Percentiles rank a stretch among this genome's conserved stretches.
phyloP scores from a whole-genome alignment of 2,797 vertebrate species.

The Fundulus diaphanus region DNA sequence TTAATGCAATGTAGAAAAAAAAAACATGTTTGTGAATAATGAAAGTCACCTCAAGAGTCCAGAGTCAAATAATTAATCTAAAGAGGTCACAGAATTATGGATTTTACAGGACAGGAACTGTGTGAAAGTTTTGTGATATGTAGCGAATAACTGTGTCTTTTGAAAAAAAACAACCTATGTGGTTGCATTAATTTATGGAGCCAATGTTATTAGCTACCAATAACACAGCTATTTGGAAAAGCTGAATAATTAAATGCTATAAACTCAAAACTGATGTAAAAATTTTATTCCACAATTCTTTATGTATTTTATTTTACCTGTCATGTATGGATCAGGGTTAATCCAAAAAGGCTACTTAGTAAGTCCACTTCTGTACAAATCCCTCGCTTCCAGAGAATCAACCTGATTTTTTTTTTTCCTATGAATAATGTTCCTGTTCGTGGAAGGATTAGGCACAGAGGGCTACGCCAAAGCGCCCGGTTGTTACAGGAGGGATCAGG shows the following conservation, averaged over 20 bases:
- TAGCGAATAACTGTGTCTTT: neutral
- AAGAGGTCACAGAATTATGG: neutral
- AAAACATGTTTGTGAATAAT: neutral
- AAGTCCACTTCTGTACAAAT: constrained; percentile 30
- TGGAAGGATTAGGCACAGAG: constrained; percentile 56
- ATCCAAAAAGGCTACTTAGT: constrained; percentile 28
- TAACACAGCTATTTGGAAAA: constrained; percentile 1
- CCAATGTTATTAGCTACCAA: neutral
- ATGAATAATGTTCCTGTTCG: constrained; percentile 43
- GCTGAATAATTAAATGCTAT: constrained; percentile 1
- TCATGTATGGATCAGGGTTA: neutral
- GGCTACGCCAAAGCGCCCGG: constrained; percentile 58
- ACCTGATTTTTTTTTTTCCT: constrained; percentile 39
- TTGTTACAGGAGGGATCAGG: constrained; percentile 66
- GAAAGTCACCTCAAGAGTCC: neutral
- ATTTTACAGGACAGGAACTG: neutral
- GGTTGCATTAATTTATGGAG: neutral
- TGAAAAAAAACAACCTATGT: neutral
- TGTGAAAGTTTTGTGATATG: neutral
- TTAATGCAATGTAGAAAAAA: neutral
- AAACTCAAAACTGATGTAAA: neutral
- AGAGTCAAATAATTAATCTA: neutral
- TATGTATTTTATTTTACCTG: neutral
- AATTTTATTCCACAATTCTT: constrained; percentile 12
- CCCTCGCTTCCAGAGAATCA: constrained; percentile 29